Evolutionary conservation across 2,888 invertebrate species (phyloP).

Genomic region (Rotaria macrura): DNA sequence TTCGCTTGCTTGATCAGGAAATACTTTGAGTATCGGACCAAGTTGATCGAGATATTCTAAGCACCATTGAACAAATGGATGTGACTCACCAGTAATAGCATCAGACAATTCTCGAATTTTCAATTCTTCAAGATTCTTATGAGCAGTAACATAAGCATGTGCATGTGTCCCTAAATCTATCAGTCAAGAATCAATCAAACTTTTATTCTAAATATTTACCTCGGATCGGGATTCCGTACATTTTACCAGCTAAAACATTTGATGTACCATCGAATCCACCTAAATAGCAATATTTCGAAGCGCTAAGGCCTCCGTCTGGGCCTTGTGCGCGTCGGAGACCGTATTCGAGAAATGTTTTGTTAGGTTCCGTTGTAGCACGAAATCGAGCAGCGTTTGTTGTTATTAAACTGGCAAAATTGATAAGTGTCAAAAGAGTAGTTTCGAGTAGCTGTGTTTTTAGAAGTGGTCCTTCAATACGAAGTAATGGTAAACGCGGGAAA

Average conservation of each 20-base stretch:
- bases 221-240: slow-evolving; percentile 86
- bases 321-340: slow-evolving; percentile 59
- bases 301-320: slow-evolving; percentile 90
- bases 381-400: slow-evolving; percentile 95
- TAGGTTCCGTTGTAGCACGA: slow-evolving; percentile 81
- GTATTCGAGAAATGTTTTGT: slow-evolving; percentile 73
- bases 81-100: slow-evolving; percentile 35
- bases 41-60: slow-evolving; percentile 64
- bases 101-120: background rate
- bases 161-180: no score
- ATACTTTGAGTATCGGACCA: slow-evolving; percentile 53
- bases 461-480: slow-evolving; percentile 85
- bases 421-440: slow-evolving; percentile 84
- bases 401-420: slow-evolving; percentile 92
- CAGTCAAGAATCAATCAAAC: no score
- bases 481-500: slow-evolving; percentile 85
- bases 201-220: background rate
- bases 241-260: slow-evolving; percentile 90
- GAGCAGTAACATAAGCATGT: no score
- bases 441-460: slow-evolving; percentile 88
- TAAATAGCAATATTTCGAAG: slow-evolving; percentile 90
- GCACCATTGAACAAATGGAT: slow-evolving; percentile 47
- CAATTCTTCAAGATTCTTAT: no score
- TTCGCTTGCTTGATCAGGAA: slow-evolving; percentile 74
- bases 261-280: slow-evolving; percentile 97